These are phyloP conservation scores for Megathymus violae DNA, from an alignment of 1,140 invertebrate genomes.

Conservation along the genomic window DNA sequence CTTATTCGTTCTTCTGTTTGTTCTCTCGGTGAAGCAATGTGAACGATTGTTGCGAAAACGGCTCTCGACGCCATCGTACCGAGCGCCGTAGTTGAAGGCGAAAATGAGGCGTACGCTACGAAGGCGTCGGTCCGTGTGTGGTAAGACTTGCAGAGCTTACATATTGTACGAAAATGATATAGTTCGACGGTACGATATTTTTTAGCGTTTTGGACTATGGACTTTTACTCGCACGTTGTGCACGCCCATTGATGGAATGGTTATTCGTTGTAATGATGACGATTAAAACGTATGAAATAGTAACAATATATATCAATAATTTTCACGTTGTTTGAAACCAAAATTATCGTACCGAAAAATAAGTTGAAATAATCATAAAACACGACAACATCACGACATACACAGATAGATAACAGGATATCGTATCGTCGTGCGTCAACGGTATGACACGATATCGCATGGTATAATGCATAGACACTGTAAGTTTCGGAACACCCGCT, in stretches of 20 bases:
- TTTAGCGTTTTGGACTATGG: too few relatives aligned
- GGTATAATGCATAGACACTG: neutral
- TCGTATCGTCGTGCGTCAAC: neutral
- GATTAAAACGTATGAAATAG: too few relatives aligned
- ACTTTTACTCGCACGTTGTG: too few relatives aligned
- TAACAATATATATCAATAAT: too few relatives aligned
- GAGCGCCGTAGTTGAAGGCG: neutral
- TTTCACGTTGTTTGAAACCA: too few relatives aligned
- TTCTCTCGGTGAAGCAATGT: constrained; percentile 10
- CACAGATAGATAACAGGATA: neutral
- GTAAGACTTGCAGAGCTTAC: neutral
- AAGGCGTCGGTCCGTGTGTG: neutral
- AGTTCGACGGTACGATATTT: neutral
- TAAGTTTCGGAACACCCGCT: neutral
- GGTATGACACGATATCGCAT: neutral
- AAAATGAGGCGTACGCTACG: neutral
- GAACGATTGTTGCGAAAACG: too few relatives aligned
- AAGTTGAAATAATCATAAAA: too few relatives aligned
- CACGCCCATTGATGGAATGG: neutral
- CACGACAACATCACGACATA: too few relatives aligned
- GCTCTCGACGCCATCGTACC: neutral
- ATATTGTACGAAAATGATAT: neutral
- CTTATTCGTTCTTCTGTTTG: constrained; percentile 12
- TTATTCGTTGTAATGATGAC: too few relatives aligned
- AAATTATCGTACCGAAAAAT: too few relatives aligned